Base-by-base conservation (phyloP, 1,140 invertebrate species). In the Magallana ariakensis region DNA sequence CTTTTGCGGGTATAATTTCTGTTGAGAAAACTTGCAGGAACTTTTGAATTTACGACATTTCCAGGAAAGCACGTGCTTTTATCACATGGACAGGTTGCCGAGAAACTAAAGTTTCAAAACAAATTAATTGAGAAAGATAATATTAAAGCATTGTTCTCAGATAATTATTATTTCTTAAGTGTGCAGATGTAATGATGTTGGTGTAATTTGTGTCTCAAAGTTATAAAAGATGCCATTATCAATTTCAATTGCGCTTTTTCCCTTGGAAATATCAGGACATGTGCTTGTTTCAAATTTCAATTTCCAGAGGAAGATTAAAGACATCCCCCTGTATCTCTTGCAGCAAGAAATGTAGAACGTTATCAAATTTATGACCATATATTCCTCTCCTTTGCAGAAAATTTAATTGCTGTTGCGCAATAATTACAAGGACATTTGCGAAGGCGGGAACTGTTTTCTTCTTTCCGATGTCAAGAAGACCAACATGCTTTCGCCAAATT, bases 321-420 rank as follows among this genome's bases (percentile, higher is more conserved):
- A 15, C 82, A 60, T 56, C 19, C 15, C 15, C 10, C 26, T 60
- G 26, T 33, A 60, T 84, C 55, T 58, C 56, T 16, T 56, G 55
- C 55, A 19, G 54, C 26, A 60, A 7, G 53, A 56, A 33, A 84
- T 84, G 82, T 56, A 60, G 22, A 54, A 84, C 26, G 56, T 84
- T 84, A 84, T 58, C 82, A 84, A 84, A 33, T 84, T 84, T 84
- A 84, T 84, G 82, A 84, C 82, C 82, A 84, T 84, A 84, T 84
- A 84, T 84, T 84, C 11, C 82, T 60, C 82, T 84, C 82, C 26
- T 84, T 60, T 84, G 66, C 26, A 60, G 26, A 84, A 60, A 60
- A 26, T 57, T 57, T 56, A 84, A 55, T 82, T 56, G 80, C 33
- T 58, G 82, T 58, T 84, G 55, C 57, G 10, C 13, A 19, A 33